phyloP scores from a whole-genome alignment of 2,888 invertebrate species.

The Dioctria rufipes region DNA sequence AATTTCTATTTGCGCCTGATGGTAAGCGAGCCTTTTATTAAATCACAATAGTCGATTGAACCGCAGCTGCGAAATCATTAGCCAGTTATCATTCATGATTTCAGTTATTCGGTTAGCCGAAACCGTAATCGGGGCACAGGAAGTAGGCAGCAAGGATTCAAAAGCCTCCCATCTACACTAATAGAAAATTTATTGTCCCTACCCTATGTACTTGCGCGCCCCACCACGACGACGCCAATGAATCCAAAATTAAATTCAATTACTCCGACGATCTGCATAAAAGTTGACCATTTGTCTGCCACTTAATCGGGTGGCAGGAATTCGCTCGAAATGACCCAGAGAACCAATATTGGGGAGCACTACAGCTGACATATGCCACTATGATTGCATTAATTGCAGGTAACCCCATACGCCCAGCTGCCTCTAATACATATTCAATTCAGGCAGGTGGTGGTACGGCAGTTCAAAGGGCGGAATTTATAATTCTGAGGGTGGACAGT shows the following conservation, averaged over 20 bases:
- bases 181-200: slow-evolving; percentile 5
- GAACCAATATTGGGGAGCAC: neutral
- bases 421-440: slow-evolving; percentile 14
- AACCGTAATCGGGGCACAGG: neutral
- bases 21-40: neutral
- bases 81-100: slow-evolving; percentile 9
- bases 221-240: neutral
- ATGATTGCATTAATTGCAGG: slow-evolving; percentile 42
- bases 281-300: slow-evolving; percentile 44
- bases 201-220: neutral
- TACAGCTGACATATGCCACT: slow-evolving; percentile 28
- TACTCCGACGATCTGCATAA: slow-evolving; percentile 28
- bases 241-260: slow-evolving; percentile 46
- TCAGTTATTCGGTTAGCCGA: neutral
- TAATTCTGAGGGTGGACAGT: slow-evolving; percentile 4
- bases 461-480: slow-evolving; percentile 6
- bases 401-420: neutral
- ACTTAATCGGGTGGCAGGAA: slow-evolving; percentile 41
- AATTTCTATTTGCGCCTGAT: neutral
- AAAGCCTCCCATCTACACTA: neutral
- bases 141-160: neutral
- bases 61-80: neutral
- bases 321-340: slow-evolving; percentile 23
- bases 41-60: neutral
- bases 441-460: neutral